A percentile compares a stretch with the other conserved stretches of the same genome.
These are phyloP conservation scores for Cheumatopsyche charites DNA, from an alignment of 1,140 invertebrate species.

Conservation along the genomic window DNA sequence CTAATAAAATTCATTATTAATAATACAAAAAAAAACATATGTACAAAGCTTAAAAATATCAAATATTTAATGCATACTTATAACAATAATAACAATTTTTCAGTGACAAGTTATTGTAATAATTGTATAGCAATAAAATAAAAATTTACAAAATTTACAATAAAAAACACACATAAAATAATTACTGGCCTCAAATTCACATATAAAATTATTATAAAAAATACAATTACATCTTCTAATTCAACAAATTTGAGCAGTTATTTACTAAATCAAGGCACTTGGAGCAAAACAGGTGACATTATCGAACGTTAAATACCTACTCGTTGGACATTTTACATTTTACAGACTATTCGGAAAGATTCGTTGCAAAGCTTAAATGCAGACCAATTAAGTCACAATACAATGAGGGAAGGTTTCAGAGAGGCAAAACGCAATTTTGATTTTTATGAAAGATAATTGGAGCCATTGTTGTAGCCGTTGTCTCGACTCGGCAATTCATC, in stretches of 20 bases:
- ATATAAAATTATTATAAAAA: not conserved
- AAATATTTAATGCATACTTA: slow-evolving; percentile 26
- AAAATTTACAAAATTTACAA: slow-evolving; percentile 35
- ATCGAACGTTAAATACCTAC: not conserved
- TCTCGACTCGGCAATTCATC: slow-evolving; percentile 14
- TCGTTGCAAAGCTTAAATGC: not conserved
- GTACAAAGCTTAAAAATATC: slow-evolving; percentile 25
- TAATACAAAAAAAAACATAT: slow-evolving; percentile 24
- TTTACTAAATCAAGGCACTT: slow-evolving; percentile 2
- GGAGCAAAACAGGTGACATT: not conserved
- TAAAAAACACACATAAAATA: slow-evolving; percentile 18
- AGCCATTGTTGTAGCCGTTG: slow-evolving; percentile 37
- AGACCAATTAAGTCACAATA: slow-evolving; percentile 3
- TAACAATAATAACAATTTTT: slow-evolving; percentile 32
- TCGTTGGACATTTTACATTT: too few relatives aligned
- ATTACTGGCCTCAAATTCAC: slow-evolving; percentile 35
- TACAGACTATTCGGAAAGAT: not conserved
- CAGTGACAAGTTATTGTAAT: slow-evolving; percentile 17
- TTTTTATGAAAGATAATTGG: slow-evolving; percentile 47
- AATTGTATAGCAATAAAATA: slow-evolving; percentile 22
- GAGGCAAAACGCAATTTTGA: slow-evolving; percentile 39
- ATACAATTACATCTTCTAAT: not conserved
- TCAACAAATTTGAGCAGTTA: slow-evolving; percentile 6
- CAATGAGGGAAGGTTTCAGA: slow-evolving; percentile 18
- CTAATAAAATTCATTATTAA: slow-evolving; percentile 23